Base-by-base conservation (phyloP, 35 echinoderm and acorn worm genomes). In the Acanthaster planci region DNA sequence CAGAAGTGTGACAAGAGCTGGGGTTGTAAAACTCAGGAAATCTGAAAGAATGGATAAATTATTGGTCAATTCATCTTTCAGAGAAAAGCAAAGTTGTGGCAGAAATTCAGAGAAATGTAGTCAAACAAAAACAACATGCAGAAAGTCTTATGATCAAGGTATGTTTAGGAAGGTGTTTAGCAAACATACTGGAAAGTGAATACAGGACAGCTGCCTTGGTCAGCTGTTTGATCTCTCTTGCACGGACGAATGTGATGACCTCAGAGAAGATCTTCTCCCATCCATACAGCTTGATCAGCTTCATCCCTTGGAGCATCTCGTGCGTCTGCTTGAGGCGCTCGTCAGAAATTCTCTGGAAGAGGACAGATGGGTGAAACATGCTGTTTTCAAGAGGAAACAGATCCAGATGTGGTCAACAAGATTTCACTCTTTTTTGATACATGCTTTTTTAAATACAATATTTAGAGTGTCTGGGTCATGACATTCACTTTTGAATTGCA, bases 291-390 rank as follows among this genome's bases (percentile, higher is more conserved):
- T 80, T 80, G 15, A 80, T 47, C 34, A 80, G 39, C 77, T 50
- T 80, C 17, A 80, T 80, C 7, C 77, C 77, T 80, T 80, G 77
- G 1, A 80, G 38, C 21, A 80, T 80, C 77, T 80, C 77, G 39
- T 50, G 39, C n/a, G 77, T 42, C 51, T 47, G 21, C 77, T 80
- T 80, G 7, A 80, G 77, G 17, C 77, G 77, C 23, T 47, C 29
- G 17, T 80, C 77, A 7, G 77, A 80, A n/a, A 80, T n/a, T 31
- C 12, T 50, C 76, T 77, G 76, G 34, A 37, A 77, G 9, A 37
- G 9, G 39, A 18, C 12, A n/a, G n/a, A n/a, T n/a, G n/a, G n/a
- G n/a, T n/a, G n/a, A n/a, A n/a, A n/a, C n/a, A n/a, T n/a, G n/a
- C n/a, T n/a, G n/a, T n/a, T n/a, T n/a, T n/a, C n/a, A n/a, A n/a